Evolutionary conservation across 2,113 vertebrate species (phyloP).

Genomic region (Erythrolamprus reginae): DNA sequence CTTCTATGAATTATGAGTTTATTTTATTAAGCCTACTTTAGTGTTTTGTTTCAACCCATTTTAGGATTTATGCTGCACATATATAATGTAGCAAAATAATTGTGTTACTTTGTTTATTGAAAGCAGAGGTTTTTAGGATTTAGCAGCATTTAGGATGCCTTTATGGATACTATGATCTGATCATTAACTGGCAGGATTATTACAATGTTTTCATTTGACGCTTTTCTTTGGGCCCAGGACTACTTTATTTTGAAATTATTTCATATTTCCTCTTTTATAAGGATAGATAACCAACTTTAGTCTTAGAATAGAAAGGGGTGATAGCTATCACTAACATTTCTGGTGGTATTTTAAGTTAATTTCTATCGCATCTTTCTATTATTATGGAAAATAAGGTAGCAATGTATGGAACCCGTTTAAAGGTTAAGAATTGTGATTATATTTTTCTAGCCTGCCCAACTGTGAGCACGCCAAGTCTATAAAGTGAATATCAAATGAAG

Average conservation of each 20-base stretch:
- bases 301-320: neutral
- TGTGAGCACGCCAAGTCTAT: neutral
- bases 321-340: neutral
- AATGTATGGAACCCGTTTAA: neutral
- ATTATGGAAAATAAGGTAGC: neutral
- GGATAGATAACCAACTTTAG: neutral
- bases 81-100: neutral
- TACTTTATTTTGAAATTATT: neutral
- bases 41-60: neutral
- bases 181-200: neutral
- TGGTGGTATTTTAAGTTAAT: neutral
- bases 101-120: neutral
- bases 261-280: neutral
- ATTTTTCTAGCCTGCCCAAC: neutral
- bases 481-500: neutral
- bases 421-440: neutral
- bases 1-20: neutral
- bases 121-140: neutral
- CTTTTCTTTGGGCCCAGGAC: neutral
- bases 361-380: neutral
- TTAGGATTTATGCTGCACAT: neutral
- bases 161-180: neutral
- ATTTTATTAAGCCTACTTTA: neutral
- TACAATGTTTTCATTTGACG: neutral
- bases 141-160: neutral